Percentiles rank a stretch among this genome's conserved stretches.
Evolutionary conservation across 2,797 vertebrate species (phyloP).

Genomic region (Anguilla obscura): DNA sequence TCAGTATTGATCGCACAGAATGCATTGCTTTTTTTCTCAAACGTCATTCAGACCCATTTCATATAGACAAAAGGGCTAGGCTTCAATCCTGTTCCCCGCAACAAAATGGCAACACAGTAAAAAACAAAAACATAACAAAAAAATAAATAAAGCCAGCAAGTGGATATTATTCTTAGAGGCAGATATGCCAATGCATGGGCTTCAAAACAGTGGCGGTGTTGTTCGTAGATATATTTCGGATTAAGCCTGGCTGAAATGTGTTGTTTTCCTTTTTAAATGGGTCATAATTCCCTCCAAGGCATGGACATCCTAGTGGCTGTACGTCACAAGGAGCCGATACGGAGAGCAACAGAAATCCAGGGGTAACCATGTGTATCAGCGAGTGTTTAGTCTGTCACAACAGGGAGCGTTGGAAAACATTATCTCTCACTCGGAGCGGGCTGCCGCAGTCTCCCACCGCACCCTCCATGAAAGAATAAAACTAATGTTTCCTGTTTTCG

Average conservation of each 20-base stretch:
- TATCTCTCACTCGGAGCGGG: constrained; percentile 39
- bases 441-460: constrained; percentile 1
- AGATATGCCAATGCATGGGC: neutral
- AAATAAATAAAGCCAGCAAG: neutral
- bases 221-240: neutral
- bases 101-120: neutral
- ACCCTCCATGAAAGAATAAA: constrained; percentile 37
- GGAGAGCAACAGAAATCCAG: constrained; percentile 32
- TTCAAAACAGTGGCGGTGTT: neutral
- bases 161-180: neutral
- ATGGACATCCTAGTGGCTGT: neutral
- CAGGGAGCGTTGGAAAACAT: constrained; percentile 45
- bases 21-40: neutral
- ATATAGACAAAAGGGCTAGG: neutral
- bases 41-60: neutral
- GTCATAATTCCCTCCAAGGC: constrained; percentile 1
- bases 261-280: constrained; percentile 12
- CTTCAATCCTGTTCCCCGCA: neutral
- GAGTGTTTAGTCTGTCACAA: constrained; percentile 49
- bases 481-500: constrained; percentile 43
- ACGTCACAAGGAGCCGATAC: neutral
- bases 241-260: neutral
- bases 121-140: neutral
- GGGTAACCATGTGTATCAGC: constrained; percentile 55
- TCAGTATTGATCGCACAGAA: constrained; percentile 1